These are phyloP conservation scores for Antigone vipio DNA, from an alignment of 2,113 vertebrate species.

Conservation along the genomic window DNA sequence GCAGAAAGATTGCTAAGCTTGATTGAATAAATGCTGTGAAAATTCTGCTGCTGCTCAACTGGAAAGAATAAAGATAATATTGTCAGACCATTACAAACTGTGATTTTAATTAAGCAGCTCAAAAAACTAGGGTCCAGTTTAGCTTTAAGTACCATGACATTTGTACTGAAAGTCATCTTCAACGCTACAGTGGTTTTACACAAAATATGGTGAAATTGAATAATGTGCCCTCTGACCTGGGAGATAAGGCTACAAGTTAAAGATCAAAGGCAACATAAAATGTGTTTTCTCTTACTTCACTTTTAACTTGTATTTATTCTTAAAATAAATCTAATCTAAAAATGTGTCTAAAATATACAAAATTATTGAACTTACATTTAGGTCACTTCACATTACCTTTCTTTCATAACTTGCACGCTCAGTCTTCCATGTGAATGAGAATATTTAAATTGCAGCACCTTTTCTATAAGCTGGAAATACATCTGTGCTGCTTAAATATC, in stretches of 20 bases:
- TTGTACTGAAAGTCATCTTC: constrained; percentile 85
- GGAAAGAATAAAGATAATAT: constrained; percentile 82
- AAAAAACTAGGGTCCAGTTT: constrained; percentile 81
- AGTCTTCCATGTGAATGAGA: background rate
- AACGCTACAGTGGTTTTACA: constrained; percentile 83
- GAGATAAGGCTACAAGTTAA: constrained; percentile 83
- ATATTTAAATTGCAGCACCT: background rate
- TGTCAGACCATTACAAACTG: constrained; percentile 79
- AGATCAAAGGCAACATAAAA: constrained; percentile 80
- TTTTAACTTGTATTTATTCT: constrained; percentile 68
- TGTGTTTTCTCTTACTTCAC: constrained; percentile 70
- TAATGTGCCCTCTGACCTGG: constrained; percentile 80
- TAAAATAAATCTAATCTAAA: constrained; percentile 49
- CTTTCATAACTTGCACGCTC: background rate
- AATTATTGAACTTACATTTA: constrained; percentile 17
- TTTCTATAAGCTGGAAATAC: background rate
- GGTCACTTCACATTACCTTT: background rate
- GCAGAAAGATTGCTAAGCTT: constrained; percentile 70
- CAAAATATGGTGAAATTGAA: constrained; percentile 85
- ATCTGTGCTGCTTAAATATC: background rate
- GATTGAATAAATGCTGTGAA: constrained; percentile 79
- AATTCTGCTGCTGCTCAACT: constrained; percentile 77
- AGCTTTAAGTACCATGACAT: constrained; percentile 85
- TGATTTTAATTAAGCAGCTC: constrained; percentile 85
- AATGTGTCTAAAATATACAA: background rate